phyloP scores from a whole-genome alignment of 2,888 invertebrate species.

The Itoplectis maculator region DNA sequence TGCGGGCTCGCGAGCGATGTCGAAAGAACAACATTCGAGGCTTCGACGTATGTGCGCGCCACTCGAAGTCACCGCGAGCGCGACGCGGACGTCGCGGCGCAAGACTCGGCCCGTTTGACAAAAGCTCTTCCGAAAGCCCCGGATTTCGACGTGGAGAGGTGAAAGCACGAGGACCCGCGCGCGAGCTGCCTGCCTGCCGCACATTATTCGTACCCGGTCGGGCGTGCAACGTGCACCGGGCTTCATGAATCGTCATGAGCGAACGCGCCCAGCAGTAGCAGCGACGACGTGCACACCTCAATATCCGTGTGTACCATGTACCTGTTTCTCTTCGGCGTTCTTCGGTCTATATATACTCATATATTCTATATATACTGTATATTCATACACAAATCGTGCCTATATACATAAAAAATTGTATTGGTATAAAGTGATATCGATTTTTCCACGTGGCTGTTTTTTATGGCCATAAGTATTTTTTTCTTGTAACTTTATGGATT shows the following conservation, averaged over 20 bases:
- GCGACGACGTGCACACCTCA: background rate
- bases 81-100: conserved; percentile 1
- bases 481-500: too few species aligned
- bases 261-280: conserved; percentile 40
- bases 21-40: too few species aligned
- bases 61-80: too few species aligned
- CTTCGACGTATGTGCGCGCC: too few species aligned
- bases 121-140: conserved; percentile 52
- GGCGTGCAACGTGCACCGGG: conserved; percentile 25
- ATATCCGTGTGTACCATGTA: background rate
- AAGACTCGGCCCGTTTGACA: conserved; percentile 45
- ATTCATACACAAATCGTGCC: too few species aligned
- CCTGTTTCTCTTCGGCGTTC: background rate
- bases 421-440: too few species aligned
- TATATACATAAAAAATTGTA: too few species aligned
- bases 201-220: conserved; percentile 54
- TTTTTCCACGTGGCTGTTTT: too few species aligned
- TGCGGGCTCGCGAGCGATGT: too few species aligned
- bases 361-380: too few species aligned
- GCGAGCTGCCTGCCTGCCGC: conserved; percentile 22
- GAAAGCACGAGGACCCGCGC: too few species aligned
- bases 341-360: background rate
- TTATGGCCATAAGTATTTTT: too few species aligned
- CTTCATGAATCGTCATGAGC: conserved; percentile 58
- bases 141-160: background rate